Conservation (phyloP, 2,888 invertebrate species). For the Embidobia sp. region DNA sequence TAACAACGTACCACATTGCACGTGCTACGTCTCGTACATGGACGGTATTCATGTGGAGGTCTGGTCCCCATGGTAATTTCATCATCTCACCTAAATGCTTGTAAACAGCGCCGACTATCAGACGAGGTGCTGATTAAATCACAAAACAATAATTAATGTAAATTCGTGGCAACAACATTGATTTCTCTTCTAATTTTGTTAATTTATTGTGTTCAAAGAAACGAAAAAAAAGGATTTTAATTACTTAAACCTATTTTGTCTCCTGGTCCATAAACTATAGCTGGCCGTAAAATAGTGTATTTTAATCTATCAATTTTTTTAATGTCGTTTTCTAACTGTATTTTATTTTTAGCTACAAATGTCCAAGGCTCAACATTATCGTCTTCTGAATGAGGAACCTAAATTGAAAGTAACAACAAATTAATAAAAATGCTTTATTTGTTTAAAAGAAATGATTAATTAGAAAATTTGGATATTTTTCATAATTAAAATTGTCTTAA, state of each 20-base stretch:
- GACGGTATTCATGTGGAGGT: constrained; percentile 92
- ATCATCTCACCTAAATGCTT: constrained; percentile 93
- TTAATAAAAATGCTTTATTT: no score
- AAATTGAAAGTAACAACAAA: constrained; percentile 49
- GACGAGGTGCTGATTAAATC: constrained; percentile 87
- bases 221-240: constrained; percentile 22
- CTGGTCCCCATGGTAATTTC: constrained; percentile 94
- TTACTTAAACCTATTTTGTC: constrained; percentile 92
- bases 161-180: not conserved
- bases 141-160: no score
- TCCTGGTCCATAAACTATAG: constrained; percentile 92
- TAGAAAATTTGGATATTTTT: no score
- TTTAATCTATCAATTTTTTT: constrained; percentile 86
- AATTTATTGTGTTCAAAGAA: no score
- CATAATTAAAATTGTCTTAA: no score
- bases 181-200: not conserved
- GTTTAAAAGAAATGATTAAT: no score
- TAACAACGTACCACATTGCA: constrained; percentile 90
- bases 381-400: constrained; percentile 89
- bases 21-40: constrained; percentile 92
- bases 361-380: constrained; percentile 92
- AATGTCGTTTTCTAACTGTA: constrained; percentile 90
- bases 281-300: constrained; percentile 91
- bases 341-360: constrained; percentile 90
- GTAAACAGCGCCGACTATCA: constrained; percentile 94